phyloP scores from a whole-genome alignment of 2,888 invertebrate species.

The Unio pictorum region DNA sequence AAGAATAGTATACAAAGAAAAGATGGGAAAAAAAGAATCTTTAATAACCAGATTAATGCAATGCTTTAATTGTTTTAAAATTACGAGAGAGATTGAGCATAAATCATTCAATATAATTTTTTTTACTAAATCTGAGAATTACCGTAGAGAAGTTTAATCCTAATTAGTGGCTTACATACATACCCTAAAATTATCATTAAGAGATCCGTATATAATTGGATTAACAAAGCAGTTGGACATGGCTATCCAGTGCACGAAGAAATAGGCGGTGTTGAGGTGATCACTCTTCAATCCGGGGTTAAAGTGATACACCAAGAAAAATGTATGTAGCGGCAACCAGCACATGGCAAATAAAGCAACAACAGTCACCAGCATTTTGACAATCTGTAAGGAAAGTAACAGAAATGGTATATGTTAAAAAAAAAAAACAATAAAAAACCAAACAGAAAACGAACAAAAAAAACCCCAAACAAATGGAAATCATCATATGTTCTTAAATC shows the following conservation, averaged over 20 bases:
- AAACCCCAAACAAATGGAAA: too few relatives aligned
- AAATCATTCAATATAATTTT: too few relatives aligned
- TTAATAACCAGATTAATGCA: too few relatives aligned
- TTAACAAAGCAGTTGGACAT: slow-evolving; percentile 68
- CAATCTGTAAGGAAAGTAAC: slow-evolving; percentile 40
- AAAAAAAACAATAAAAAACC: background rate
- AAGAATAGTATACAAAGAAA: too few relatives aligned
- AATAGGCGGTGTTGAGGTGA: slow-evolving; percentile 30
- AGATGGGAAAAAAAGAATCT: too few relatives aligned
- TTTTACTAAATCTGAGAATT: too few relatives aligned
- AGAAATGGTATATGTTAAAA: background rate
- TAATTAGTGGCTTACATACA: slow-evolving; percentile 14
- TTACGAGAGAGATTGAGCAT: too few relatives aligned
- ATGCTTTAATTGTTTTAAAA: too few relatives aligned
- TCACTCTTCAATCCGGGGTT: slow-evolving; percentile 10
- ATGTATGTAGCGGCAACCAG: slow-evolving; percentile 60
- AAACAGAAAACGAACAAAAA: too few relatives aligned
- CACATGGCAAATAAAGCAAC: slow-evolving; percentile 62
- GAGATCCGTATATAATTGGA: slow-evolving; percentile 63
- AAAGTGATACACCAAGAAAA: slow-evolving; percentile 55
- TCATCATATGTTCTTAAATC: too few relatives aligned
- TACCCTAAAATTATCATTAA: slow-evolving; percentile 65
- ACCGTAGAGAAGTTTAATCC: too few relatives aligned
- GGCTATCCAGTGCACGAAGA: slow-evolving; percentile 61
- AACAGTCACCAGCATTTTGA: slow-evolving; percentile 66